Evolutionary conservation across 2,888 invertebrate genomes (phyloP).

Genomic region (Erpobdella octoculata): DNA sequence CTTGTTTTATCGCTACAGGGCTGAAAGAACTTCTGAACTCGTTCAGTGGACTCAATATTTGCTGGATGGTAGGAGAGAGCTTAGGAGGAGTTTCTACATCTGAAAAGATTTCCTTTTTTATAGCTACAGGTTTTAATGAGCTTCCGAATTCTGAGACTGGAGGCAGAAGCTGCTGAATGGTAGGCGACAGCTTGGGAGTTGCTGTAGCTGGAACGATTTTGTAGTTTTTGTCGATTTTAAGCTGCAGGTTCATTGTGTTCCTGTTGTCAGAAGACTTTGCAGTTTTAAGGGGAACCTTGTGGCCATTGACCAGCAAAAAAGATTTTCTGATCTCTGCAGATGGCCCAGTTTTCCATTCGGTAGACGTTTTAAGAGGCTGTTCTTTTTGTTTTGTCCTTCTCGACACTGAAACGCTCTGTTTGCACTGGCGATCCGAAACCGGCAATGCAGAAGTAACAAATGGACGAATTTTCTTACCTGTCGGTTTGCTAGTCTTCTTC

Average conservation of each 20-base stretch:
- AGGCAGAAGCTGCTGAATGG: background rate
- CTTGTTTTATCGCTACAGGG: background rate
- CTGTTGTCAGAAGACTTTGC: slow-evolving; percentile 3
- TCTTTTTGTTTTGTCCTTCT: background rate
- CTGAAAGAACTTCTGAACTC: too few species aligned
- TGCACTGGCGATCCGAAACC: background rate
- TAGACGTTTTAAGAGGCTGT: background rate
- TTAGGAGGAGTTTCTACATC: too few species aligned
- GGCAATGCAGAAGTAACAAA: too few species aligned
- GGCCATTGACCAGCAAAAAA: background rate
- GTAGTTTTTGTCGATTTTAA: slow-evolving; percentile 8
- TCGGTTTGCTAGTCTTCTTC: background rate
- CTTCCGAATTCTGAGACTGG: background rate
- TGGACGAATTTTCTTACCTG: background rate
- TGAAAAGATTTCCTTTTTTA: too few species aligned
- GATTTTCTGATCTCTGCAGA: background rate
- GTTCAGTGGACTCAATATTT: too few species aligned
- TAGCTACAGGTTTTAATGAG: too few species aligned
- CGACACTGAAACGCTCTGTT: too few species aligned
- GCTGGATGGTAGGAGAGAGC: too few species aligned
- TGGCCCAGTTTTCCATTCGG: too few species aligned
- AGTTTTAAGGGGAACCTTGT: slow-evolving; percentile 1
- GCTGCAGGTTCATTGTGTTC: slow-evolving; percentile 3
- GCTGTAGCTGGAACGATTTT: background rate
- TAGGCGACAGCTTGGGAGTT: too few species aligned